Evolutionary conservation across 2,888 invertebrate genomes (phyloP), one percentile per base, ranked within the genome.

Genomic region (Folsomia candida): DNA sequence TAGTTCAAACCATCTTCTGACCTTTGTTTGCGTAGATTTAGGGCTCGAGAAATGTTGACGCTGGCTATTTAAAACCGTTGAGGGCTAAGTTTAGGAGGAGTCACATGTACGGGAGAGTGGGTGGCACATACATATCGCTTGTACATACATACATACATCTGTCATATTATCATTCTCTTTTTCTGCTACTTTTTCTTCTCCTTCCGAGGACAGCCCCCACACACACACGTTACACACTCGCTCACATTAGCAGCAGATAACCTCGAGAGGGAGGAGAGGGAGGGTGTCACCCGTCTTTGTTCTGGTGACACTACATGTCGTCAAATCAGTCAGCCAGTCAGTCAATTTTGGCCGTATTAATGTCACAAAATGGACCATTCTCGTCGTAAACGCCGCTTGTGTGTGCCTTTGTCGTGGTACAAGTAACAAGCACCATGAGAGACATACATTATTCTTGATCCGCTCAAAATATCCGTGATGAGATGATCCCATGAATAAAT

Each of bases 391-490:
- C n/a, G n/a, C n/a, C n/a, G n/a, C n/a, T n/a, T n/a, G n/a, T n/a
- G n/a, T n/a, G n/a, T n/a, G n/a, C n/a, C n/a, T n/a, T n/a, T n/a
- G n/a, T n/a, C n/a, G n/a, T n/a, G n/a, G n/a, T n/a, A n/a, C n/a
- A n/a, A n/a, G n/a, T n/a, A n/a, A n/a, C n/a, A n/a, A n/a, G n/a
- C n/a, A n/a, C n/a, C n/a, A n/a, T n/a, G n/a, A n/a, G n/a, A n/a
- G n/a, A n/a, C n/a, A n/a, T n/a, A n/a, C n/a, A n/a, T n/a, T n/a
- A n/a, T n/a, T n/a, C n/a, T n/a, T 37, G 47, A 25, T 64, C 47
- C 47, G 47, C 65, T 65, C 51, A 65, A 65, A 65, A 65, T 65
- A 65, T 65, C 65, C 51, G 65, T 65, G 65, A 65, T 51, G 2
- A 47, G 47, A 47, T 18, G 54, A 54, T 54, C 37, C 37, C 37